A percentile compares a stretch with the other conserved stretches of the same genome.
Conservation (phyloP, 2,888 invertebrate genomes). For the Lymantria monacha region DNA sequence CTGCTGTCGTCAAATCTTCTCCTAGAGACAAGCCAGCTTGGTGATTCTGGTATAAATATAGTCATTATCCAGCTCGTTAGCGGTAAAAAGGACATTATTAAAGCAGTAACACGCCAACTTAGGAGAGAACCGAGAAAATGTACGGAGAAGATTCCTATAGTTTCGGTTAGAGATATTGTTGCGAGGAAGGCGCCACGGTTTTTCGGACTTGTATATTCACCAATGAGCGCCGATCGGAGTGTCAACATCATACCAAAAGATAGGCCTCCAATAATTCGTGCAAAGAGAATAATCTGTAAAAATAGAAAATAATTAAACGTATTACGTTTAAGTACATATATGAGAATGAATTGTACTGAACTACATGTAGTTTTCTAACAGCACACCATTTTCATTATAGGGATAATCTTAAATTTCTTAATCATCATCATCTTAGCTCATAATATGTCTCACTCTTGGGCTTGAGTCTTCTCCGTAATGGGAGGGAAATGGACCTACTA, state of each 20-base stretch:
- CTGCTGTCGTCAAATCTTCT: constrained; percentile 75
- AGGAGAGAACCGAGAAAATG: constrained; percentile 83
- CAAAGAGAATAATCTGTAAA: constrained; percentile 51
- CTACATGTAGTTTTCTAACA: neutral
- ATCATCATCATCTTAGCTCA: neutral
- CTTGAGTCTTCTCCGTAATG: no score
- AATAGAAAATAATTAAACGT: neutral
- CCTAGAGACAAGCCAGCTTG: constrained; percentile 82
- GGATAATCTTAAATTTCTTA: neutral
- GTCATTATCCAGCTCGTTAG: constrained; percentile 64
- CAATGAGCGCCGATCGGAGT: constrained; percentile 71
- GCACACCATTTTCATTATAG: neutral
- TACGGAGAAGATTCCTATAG: constrained; percentile 81
- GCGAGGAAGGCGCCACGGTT: constrained; percentile 83
- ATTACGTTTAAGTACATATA: no score
- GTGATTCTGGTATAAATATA: constrained; percentile 80
- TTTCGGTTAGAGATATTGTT: constrained; percentile 78
- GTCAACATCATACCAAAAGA: constrained; percentile 75
- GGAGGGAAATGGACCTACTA: no score
- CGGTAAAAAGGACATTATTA: constrained; percentile 68
- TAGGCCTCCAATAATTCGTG: constrained; percentile 60
- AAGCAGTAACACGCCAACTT: constrained; percentile 77
- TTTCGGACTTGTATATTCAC: constrained; percentile 79
- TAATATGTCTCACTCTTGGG: no score
- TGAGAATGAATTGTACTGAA: no score